Percentiles rank a stretch among this genome's conserved stretches.
Conservation (phyloP, 1,140 invertebrate species). For the Popillia japonica region DNA sequence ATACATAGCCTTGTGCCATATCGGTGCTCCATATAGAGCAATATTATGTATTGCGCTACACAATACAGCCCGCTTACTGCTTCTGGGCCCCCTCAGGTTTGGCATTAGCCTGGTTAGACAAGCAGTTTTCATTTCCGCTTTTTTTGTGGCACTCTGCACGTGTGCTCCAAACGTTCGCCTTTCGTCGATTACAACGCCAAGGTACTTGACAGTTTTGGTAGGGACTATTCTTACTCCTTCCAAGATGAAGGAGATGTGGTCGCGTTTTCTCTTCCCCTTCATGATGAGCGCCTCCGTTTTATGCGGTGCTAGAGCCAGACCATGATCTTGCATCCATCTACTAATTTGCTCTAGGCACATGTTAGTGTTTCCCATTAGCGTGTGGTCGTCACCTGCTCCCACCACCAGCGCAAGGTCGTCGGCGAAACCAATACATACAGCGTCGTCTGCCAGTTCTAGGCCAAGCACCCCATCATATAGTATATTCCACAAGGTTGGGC, state of each 20-base stretch:
- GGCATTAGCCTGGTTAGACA: not conserved
- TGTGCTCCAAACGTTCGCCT: conserved; percentile 21
- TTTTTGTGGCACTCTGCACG: conserved; percentile 5
- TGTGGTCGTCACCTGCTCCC: not conserved
- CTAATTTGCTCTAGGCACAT: not conserved
- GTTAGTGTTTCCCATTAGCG: conserved; percentile 11
- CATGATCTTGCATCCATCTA: conserved; percentile 22
- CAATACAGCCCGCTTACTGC: not conserved
- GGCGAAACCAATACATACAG: not conserved
- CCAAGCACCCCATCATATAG: no score
- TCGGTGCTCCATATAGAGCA: not conserved
- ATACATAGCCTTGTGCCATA: not conserved
- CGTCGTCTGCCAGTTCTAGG: not conserved
- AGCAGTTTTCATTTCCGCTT: conserved; percentile 4
- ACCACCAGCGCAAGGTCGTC: not conserved
- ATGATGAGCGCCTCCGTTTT: conserved; percentile 35
- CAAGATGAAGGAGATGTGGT: not conserved
- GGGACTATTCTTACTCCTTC: conserved; percentile 6
- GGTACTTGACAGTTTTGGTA: conserved; percentile 32
- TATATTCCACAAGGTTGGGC: conserved; percentile 43
- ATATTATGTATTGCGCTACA: not conserved
- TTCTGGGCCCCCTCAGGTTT: conserved; percentile 32
- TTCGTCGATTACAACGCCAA: conserved; percentile 38
- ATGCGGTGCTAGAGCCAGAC: conserved; percentile 15
- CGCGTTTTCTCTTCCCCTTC: conserved; percentile 24